Base-by-base conservation (phyloP, 2,113 vertebrate genomes). In the Phrynosoma platyrhinos region DNA sequence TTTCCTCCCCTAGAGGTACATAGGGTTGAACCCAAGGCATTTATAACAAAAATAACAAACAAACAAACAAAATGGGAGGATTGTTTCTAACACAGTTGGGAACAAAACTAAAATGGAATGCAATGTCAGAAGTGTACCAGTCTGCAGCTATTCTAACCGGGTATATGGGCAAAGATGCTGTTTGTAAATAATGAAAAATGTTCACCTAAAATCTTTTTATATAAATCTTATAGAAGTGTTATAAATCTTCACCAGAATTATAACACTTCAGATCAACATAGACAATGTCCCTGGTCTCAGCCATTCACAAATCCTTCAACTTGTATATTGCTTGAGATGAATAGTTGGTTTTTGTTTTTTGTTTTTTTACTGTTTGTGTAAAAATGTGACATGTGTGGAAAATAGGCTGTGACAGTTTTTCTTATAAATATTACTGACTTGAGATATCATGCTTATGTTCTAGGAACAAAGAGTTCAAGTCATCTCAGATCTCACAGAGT, bases 391-490 rank as follows among this genome's bases (percentile, higher is more conserved):
- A 68, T 68, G 30, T 66, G 84, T 77, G 40, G 7, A 6, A 76
- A 32, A 86, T 2, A 86, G 4, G 79, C 58, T 83, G 32, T 20
- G 88, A 30, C 62, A 13, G 0, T 2, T 5, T 52, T 83, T 62
- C 62, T n/a, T 8, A 76, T 14, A 18, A 84, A 82, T 9, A 2
- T 7, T 86, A 88, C 42, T 55, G 76, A 1, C 2, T 76, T 74
- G 55, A 62, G 79, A 0, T 7, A 55, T 47, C 86, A 53, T 32
- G 27, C 16, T 74, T 75, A 42, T 82, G 6, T 42, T 81, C n/a
- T 66, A 80, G 40, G 32, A 40, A 71, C 55, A 87, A 85, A 64
- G 25, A 84, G 79, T 79, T 5, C 21, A 88, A n/a, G 23, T 18
- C 23, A 85, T 81, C 23, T 36, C 30, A 47, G 23, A 64, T 7